Evolutionary conservation across 2,113 vertebrate species (phyloP), one percentile per base, ranked within the genome.

Genomic region (Mohoua ochrocephala): DNA sequence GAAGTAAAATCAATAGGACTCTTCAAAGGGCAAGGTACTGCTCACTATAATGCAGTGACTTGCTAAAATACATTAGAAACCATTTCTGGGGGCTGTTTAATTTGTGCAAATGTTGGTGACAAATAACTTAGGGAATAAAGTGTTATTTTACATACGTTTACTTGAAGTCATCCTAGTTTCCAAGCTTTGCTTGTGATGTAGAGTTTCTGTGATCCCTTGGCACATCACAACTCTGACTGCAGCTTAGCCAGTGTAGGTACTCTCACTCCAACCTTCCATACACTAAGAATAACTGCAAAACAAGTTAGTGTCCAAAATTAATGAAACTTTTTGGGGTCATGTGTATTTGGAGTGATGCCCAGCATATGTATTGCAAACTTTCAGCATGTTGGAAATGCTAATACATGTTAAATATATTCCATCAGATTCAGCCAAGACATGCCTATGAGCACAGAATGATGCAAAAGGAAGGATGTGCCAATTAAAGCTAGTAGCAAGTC

Each of bases 1-100:
- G 88, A 88, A 84, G 37, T 88, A 90, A 96, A 96, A 95, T 97
- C 90, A 94, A 96, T 92, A 91, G 95, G 92, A 94, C 79, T 81
- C 67, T 68, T 91, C 71, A 94, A 84, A 96, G 87, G 90, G 88
- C 92, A 93, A 71, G 65, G 23, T 60, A 53, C 68, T 92, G 56
- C 83, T 94, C 73, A 73, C 54, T 68, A 30, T 75, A 92, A 79
- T 61, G 83, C 91, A 93, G 87, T 68, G 68, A 69, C 83, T 94
- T 93, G 91, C 83, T 93, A 79, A 87, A 94, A 90, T 56, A 57
- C 23, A 50, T 94, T n/a, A 71, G 60, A 68, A 94, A 75, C n/a
- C 1, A 2, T 78, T 95, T 68, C 41, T 71, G 44, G 33, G 57
- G 28, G 3, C n/a, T 49, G 8, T 75, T 91, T 64, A 87, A 84